Conservation (phyloP, 1,140 invertebrate genomes). For the Caenorhabditis briggsae region DNA sequence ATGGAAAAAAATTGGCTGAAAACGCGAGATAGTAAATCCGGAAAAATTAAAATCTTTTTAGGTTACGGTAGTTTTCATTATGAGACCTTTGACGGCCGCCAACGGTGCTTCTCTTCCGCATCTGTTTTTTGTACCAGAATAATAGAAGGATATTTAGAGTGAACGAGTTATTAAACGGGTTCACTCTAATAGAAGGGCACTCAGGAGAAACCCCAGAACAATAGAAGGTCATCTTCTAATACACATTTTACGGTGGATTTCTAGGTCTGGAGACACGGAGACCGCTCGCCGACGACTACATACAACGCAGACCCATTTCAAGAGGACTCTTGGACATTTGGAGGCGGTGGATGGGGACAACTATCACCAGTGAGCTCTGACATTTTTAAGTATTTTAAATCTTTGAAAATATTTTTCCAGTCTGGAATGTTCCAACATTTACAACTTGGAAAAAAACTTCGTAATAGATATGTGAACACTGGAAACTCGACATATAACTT, state of each 20-base stretch:
- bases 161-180: no score
- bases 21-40: no score
- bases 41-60: no score
- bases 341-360: constrained; percentile 61
- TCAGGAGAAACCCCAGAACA: no score
- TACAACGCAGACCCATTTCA: constrained; percentile 54
- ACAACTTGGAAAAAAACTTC: constrained; percentile 19
- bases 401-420: constrained; percentile 7
- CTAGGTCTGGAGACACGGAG: constrained; percentile 65
- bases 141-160: no score
- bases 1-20: no score
- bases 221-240: no score
- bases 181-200: no score
- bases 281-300: constrained; percentile 61
- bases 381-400: background rate
- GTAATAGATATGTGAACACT: background rate
- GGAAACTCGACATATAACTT: constrained; percentile 1
- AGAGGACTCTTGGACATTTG: constrained; percentile 61
- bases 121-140: no score
- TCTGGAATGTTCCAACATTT: constrained; percentile 43
- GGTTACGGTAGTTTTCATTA: no score
- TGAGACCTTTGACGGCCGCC: no score
- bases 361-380: constrained; percentile 50
- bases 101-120: no score
- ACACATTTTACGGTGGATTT: background rate